phyloP scores from a whole-genome alignment of 2,888 invertebrate genomes.

The Eurytoma californica region DNA sequence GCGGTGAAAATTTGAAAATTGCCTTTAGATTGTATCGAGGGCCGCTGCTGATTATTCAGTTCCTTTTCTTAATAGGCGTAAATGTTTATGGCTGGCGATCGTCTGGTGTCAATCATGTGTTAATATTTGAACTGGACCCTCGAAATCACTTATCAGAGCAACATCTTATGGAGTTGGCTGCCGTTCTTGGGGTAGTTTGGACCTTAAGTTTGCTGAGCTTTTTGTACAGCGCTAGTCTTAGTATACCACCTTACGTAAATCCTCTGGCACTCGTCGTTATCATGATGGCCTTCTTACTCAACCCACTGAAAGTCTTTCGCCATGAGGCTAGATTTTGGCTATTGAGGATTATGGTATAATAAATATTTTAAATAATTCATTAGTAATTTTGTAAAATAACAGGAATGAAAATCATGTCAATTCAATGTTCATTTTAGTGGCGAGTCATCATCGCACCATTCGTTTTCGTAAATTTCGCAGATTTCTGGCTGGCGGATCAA shows the following conservation, averaged over 20 bases:
- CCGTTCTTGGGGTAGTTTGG: constrained; percentile 96
- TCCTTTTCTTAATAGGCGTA: constrained; percentile 95
- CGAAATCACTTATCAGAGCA: constrained; percentile 95
- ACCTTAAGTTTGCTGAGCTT: constrained; percentile 91
- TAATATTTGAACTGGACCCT: constrained; percentile 98
- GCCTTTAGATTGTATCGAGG: constrained; percentile 95
- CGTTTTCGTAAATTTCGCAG: constrained; percentile 95
- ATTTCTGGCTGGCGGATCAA: constrained; percentile 99
- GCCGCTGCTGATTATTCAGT: constrained; percentile 92
- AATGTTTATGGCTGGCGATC: constrained; percentile 98
- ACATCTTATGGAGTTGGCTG: constrained; percentile 94
- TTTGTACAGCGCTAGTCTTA: constrained; percentile 86
- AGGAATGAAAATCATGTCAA: neutral
- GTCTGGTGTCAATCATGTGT: constrained; percentile 97
- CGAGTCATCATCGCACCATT: constrained; percentile 93
- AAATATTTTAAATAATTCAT: neutral
- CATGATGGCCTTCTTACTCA: constrained; percentile 89
- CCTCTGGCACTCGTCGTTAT: constrained; percentile 90
- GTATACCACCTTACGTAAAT: constrained; percentile 94
- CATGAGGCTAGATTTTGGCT: constrained; percentile 97
- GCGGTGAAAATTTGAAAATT: constrained; percentile 86
- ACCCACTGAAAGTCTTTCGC: constrained; percentile 93
- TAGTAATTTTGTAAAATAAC: neutral
- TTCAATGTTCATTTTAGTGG: constrained; percentile 78
- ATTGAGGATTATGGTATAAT: constrained; percentile 87